Base-by-base conservation (phyloP, 2,888 invertebrate species). In the Sarcophaga rosellei region DNA sequence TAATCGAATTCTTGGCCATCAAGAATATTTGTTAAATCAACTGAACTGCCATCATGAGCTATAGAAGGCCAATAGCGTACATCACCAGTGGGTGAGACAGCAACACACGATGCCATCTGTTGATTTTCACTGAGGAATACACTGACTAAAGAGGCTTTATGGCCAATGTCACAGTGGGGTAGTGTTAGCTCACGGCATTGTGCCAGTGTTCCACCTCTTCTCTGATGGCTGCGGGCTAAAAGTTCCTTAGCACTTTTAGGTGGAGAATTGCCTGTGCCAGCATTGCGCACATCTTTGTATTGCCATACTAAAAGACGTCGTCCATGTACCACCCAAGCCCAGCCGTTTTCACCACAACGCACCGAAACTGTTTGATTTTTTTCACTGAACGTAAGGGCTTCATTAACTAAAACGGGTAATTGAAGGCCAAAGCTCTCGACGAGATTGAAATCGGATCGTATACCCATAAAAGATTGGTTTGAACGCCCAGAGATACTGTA, bases 41-140 rank as follows among this genome's bases (percentile, higher is more conserved):
- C 95, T 15, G 96, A 97, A 1, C 96, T 96, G 0, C 96, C 96
- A 91, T 98, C 98, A 89, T 98, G 97, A 0, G 97, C 96, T 59
- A 98, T 95, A 5, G 96, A 97, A 0, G 97, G 95, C 99, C 99
- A 99, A 93, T 96, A 98, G 1, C 98, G 95, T 1, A 98, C 96
- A 73, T 96, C 95, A 57, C 98, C 99, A 91, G 98, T 98, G 0
- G 98, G 98, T 0, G 98, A 98, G 1, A 98, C 97, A 20, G 98
- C 98, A 89, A 99, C 95, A 90, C 98, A 98, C 0, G 97, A 96
- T 11, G 98, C 97, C 92, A 96, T 95, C 92, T 95, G 95, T 87
- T 94, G 94, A 0, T 94, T 94, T 66, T 93, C 93, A 3, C 94
- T 93, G 17, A 95, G 94, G 91, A 96, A 97, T 0, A 98, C 95